Evolutionary conservation across 2,113 vertebrate genomes (phyloP).

Genomic region (Spea bombifrons): DNA sequence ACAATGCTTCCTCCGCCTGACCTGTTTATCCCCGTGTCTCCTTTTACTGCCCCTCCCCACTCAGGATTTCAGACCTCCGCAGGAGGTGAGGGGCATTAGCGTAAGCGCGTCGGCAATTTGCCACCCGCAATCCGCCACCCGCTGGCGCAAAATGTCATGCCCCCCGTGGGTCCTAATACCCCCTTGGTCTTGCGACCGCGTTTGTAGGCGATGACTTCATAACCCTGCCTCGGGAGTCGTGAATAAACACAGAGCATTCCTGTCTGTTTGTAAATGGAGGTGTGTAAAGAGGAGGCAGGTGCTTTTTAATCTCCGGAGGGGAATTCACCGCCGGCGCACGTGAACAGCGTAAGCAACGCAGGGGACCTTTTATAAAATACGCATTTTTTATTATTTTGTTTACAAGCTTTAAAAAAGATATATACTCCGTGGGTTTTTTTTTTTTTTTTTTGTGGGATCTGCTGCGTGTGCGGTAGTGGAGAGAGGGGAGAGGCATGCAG

Average conservation of each 20-base stretch:
- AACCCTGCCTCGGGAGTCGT: not conserved
- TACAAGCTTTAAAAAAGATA: too few species aligned
- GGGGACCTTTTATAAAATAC: too few species aligned
- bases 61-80: not conserved
- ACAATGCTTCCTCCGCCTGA: not conserved
- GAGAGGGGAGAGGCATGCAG: too few species aligned
- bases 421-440: too few species aligned
- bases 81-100: not conserved
- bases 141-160: not conserved
- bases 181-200: not conserved
- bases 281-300: conserved; percentile 11
- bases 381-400: too few species aligned
- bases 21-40: not conserved
- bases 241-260: conserved; percentile 11
- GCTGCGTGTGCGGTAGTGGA: too few species aligned
- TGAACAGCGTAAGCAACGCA: too few species aligned
- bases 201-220: not conserved
- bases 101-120: not conserved
- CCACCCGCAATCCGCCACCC: not conserved
- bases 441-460: too few species aligned
- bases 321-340: too few species aligned
- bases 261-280: conserved; percentile 30
- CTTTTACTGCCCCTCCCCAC: not conserved
- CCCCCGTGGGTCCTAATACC: not conserved
- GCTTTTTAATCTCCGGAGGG: not conserved